Evolutionary conservation across 2,113 vertebrate species (phyloP), one percentile per base, ranked within the genome.

Genomic region (Cercocebus atys): DNA sequence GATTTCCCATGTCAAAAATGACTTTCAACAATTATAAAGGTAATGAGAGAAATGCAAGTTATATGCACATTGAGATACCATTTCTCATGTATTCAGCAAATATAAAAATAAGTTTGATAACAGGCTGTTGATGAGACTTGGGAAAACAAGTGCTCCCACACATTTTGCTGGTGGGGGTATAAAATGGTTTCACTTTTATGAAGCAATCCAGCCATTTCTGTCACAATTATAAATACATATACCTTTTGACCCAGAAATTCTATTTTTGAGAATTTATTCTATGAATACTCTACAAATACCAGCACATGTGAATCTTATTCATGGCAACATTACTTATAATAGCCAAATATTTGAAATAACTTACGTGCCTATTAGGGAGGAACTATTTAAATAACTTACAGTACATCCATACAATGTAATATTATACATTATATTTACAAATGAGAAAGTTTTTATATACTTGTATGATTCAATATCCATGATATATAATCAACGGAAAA

Each of bases 341-440:
- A 89, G 68, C 59, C 88, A 96, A 89, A 86, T 81, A 82, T 78
- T 86, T 94, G 68, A 90, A 95, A 95, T 88, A 90, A 92, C 18
- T 35, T 82, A 25, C 35, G 75, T 92, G 80, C 47, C 43, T 80
- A 68, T 70, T 75, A 95, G 47, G 11, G 91, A n/a, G 27, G 13
- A 95, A 79, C 93, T 81, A 95, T 93, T 91, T 94, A 27, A 52
- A 88, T 89, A 95, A 93, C 78, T 96, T 47, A 89, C 1, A 78
- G 35, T 64, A 66, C 32, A 47, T 61, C 5, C 8, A 59, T 66
- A 85, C 27, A 78, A 57, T 43, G 88, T 52, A 84, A 64, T 66
- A 90, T 45, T 78, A 95, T 68, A 61, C 32, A 55, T 91, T 78
- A 59, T 35, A 95, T 95, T 97, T 76, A 90, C 30, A 89, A 98